These are phyloP conservation scores for Empis stercorea DNA, from an alignment of 2,888 invertebrate species.

Conservation along the genomic window DNA sequence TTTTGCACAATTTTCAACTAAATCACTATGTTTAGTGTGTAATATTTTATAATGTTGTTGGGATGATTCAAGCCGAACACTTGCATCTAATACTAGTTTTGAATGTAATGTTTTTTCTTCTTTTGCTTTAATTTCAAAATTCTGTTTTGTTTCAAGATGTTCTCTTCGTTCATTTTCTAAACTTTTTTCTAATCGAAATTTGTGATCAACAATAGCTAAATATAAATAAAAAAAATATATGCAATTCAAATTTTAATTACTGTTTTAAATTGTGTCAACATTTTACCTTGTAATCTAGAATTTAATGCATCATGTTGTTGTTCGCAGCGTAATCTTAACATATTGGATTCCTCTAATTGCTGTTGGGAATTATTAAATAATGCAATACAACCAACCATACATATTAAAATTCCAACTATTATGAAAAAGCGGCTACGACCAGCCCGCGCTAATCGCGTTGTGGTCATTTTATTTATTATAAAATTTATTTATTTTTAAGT, in stretches of 20 bases:
- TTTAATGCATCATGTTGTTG: constrained; percentile 46
- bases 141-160: constrained; percentile 39
- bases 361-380: constrained; percentile 45
- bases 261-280: constrained; percentile 1
- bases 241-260: too few relatives aligned
- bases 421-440: constrained; percentile 44
- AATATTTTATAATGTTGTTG: constrained; percentile 42
- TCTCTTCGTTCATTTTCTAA: constrained; percentile 43
- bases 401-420: constrained; percentile 39
- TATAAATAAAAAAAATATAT: constrained; percentile 12
- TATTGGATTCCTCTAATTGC: constrained; percentile 42
- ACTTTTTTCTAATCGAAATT: constrained; percentile 43
- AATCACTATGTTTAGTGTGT: constrained; percentile 40
- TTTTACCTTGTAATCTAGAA: constrained; percentile 44
- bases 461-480: too few relatives aligned
- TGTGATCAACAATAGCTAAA: constrained; percentile 45
- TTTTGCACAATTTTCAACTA: constrained; percentile 38
- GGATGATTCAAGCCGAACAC: constrained; percentile 41
- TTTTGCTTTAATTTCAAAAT: constrained; percentile 38
- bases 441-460: constrained; percentile 34
- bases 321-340: constrained; percentile 40
- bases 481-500: too few relatives aligned
- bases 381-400: constrained; percentile 42
- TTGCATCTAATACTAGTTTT: constrained; percentile 38
- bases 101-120: constrained; percentile 39